A percentile compares a stretch with the other conserved stretches of the same genome.
Conservation (phyloP, 1,140 invertebrate genomes). For the Pseudomyrmex cubaensis region DNA sequence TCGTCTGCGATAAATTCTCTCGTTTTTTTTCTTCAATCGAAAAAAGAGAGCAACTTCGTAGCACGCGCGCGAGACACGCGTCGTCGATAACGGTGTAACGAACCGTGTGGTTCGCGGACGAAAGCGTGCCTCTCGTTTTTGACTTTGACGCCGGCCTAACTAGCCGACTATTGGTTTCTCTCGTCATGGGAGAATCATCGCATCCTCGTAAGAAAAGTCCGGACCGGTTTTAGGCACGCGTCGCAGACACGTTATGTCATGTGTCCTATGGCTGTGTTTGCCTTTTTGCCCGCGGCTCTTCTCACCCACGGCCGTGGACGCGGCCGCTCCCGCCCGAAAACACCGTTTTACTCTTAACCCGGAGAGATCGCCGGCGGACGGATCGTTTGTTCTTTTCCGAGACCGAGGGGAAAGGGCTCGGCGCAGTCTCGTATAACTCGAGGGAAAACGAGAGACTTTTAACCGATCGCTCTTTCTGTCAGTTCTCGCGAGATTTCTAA, state of each 20-base stretch:
- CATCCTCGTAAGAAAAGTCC: conserved; percentile 42
- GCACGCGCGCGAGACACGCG: conserved; percentile 32
- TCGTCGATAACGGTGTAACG: conserved; percentile 40
- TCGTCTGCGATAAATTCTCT: neutral
- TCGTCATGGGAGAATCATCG: conserved; percentile 8
- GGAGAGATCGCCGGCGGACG: conserved; percentile 7
- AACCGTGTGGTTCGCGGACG: conserved; percentile 42
- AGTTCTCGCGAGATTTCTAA: conserved; percentile 15
- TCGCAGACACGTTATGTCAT: conserved; percentile 34
- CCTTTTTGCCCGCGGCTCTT: conserved; percentile 38
- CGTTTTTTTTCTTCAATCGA: neutral
- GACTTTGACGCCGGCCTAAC: conserved; percentile 27
- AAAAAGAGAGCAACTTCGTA: neutral
- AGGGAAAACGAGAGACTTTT: neutral
- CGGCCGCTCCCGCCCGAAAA: conserved; percentile 31
- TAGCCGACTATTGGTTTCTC: conserved; percentile 1
- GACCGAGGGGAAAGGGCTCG: conserved; percentile 27
- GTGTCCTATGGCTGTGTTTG: conserved; percentile 5
- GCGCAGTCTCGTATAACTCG: too few relatives aligned
- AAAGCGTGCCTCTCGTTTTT: conserved; percentile 55
- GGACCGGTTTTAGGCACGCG: conserved; percentile 43
- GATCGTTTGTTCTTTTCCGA: conserved; percentile 37
- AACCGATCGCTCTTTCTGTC: conserved; percentile 1
- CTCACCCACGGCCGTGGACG: conserved; percentile 7
- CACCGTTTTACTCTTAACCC: conserved; percentile 54